phyloP scores from a whole-genome alignment of 2,888 invertebrate genomes.

The Chirona hameri region DNA sequence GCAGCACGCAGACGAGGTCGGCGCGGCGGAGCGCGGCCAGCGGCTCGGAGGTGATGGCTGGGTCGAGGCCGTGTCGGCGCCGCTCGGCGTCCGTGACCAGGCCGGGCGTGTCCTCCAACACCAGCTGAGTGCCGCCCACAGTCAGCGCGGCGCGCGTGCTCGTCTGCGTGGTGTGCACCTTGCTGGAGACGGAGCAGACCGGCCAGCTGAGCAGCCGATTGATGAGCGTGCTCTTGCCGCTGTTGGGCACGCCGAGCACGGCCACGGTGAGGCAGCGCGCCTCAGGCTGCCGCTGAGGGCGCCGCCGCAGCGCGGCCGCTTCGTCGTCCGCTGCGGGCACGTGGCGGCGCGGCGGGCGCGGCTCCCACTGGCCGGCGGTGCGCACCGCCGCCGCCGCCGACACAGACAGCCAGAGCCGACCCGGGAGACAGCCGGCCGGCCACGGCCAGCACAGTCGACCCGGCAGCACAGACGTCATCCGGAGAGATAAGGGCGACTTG shows the following conservation, averaged over 20 bases:
- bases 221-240: constrained; percentile 54
- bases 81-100: constrained; percentile 26
- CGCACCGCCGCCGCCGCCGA: background rate
- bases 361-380: background rate
- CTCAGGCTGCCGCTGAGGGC: background rate
- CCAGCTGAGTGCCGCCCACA: constrained; percentile 48
- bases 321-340: constrained; percentile 23
- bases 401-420: constrained; percentile 8
- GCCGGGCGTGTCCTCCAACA: constrained; percentile 27
- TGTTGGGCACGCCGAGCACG: constrained; percentile 53
- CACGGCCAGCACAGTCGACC: background rate
- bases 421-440: background rate
- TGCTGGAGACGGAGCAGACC: constrained; percentile 34
- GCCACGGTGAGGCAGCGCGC: constrained; percentile 43
- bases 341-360: constrained; percentile 25
- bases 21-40: constrained; percentile 22
- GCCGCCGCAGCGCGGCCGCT: constrained; percentile 30
- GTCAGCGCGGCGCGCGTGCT: constrained; percentile 45
- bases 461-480: background rate
- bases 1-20: constrained; percentile 9
- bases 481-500: background rate
- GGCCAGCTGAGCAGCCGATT: constrained; percentile 48
- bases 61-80: background rate
- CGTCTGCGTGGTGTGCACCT: constrained; percentile 31
- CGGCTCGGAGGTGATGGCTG: background rate